Conservation (phyloP, 1,140 invertebrate genomes). For the Bathynomus jamesi region DNA sequence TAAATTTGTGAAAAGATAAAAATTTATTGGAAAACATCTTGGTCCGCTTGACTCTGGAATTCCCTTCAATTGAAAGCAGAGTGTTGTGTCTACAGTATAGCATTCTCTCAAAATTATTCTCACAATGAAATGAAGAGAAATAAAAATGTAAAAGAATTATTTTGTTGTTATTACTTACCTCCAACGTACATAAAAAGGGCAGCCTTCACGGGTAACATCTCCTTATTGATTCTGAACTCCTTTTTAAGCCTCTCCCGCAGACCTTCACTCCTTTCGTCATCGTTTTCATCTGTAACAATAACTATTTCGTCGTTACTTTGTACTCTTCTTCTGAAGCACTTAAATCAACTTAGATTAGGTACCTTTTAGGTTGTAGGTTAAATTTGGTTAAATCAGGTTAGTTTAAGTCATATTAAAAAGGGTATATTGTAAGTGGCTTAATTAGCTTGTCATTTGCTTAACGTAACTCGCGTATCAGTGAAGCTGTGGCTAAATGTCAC, state of each 20-base stretch:
- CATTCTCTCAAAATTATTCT: no score
- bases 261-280: not conserved
- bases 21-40: not conserved
- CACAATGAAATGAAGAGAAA: no score
- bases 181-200: constrained; percentile 71
- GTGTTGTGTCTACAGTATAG: not conserved
- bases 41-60: not conserved
- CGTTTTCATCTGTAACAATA: not conserved
- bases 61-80: not conserved
- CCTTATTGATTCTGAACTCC: constrained; percentile 35
- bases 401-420: no score
- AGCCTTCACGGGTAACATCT: constrained; percentile 55
- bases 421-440: no score
- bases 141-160: not conserved
- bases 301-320: no score
- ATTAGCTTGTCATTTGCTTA: no score
- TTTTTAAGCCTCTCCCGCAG: not conserved
- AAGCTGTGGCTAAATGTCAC: no score
- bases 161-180: constrained; percentile 46
- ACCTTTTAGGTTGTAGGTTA: no score
- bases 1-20: not conserved
- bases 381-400: no score
- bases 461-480: no score
- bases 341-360: no score
- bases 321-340: no score